Evolutionary conservation across 2,888 invertebrate species (phyloP), one percentile per base, ranked within the genome.

Genomic region (Ceriagrion tenellum): DNA sequence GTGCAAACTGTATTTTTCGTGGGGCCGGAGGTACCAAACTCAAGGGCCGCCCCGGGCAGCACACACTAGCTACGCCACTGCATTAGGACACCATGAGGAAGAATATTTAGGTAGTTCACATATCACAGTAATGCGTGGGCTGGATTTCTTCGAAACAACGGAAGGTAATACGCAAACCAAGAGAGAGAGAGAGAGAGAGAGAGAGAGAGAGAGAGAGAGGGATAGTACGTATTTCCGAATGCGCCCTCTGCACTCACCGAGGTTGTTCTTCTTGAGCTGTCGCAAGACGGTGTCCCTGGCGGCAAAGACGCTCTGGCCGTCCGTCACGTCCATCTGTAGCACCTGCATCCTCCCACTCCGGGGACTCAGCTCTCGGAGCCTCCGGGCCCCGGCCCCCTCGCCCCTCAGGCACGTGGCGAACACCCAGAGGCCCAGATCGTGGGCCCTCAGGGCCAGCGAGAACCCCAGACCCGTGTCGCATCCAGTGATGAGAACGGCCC

Each of bases 381-480:
- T 96, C 55, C 97, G 96, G 12, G 98, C 98, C 0, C 98, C 98
- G 81, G 97, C 97, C 0, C 98, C 97, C 55, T 97, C 96, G 2
- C 97, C 96, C 96, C 97, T 97, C 95, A 98, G 97, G 97, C 98
- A 98, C 90, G 98, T 98, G 30, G 99, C 99, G 69, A 99, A 97
- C 1, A 99, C 99, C 6, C 98, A 97, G 96, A 98, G 97, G 0
- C 98, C 98, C 96, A 97, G 97, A 12, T 97, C 97, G 16, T 97
- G 97, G 16, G 97, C 97, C 96, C 98, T 97, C 47, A 98, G 97
- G 0, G 98, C 98, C 93, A 98, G 96, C 3, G 98, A 98, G 97
- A 98, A 98, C 95, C 99, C 99, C 30, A 99, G 97, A 4, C 99
- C 99, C 95, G 98, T 98, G 97, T 99, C 99, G 96, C 99, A 99